Percentiles rank a stretch among this genome's conserved stretches.
Evolutionary conservation across 2,888 invertebrate genomes (phyloP).

Genomic region (Eupeodes latifasciatus): DNA sequence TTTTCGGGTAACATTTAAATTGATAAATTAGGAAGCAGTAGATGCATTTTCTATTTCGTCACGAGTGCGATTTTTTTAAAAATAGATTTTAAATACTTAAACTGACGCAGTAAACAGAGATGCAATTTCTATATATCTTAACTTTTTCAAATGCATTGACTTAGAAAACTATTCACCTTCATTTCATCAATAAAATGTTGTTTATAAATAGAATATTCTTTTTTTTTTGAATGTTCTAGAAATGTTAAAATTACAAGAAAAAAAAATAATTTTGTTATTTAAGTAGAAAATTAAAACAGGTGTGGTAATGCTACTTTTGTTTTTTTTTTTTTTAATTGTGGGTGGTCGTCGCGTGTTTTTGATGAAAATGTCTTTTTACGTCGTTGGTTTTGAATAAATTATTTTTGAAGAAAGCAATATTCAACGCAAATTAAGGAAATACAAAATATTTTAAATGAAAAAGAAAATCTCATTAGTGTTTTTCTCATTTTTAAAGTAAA

Average conservation of each 20-base stretch:
- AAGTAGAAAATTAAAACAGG: constrained; percentile 14
- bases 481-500: too few relatives aligned
- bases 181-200: background rate
- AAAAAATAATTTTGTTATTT: background rate
- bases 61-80: background rate
- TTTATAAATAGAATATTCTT: background rate
- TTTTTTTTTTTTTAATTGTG: background rate
- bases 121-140: background rate
- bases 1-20: background rate
- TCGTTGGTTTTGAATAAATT: background rate
- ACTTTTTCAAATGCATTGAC: constrained; percentile 3
- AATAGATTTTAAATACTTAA: background rate
- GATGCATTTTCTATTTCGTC: background rate
- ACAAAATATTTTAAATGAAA: too few relatives aligned
- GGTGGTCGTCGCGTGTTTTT: constrained; percentile 17
- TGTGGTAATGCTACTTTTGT: background rate
- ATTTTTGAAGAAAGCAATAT: background rate
- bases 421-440: background rate
- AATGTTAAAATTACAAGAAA: background rate
- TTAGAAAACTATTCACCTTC: constrained; percentile 34
- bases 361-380: background rate
- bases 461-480: too few relatives aligned
- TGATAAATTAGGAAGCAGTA: background rate
- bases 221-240: background rate
- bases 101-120: background rate